Percentiles rank a stretch among this genome's conserved stretches.
phyloP scores from a whole-genome alignment of 2,113 vertebrate genomes.

The Ammodytes marinus region DNA sequence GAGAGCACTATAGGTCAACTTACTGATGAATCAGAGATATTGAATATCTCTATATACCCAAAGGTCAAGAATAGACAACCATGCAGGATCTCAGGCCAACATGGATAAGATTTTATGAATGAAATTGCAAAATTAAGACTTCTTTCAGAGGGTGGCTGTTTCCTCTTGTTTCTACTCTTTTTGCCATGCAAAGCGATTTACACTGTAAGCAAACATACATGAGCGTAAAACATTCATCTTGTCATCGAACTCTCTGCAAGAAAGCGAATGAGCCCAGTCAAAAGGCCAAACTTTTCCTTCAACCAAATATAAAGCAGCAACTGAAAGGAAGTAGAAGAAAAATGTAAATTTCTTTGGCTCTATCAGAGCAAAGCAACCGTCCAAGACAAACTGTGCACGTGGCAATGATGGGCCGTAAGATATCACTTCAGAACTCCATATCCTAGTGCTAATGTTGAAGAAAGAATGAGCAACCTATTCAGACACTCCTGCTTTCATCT shows the following conservation, averaged over 20 bases:
- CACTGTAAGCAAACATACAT: not conserved
- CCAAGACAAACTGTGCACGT: not conserved
- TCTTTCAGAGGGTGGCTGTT: too few species aligned
- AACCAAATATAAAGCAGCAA: not conserved
- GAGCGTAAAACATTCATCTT: not conserved
- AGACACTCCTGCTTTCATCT: conserved; percentile 40
- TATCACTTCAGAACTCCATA: not conserved
- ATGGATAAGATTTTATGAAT: not conserved
- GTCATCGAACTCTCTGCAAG: not conserved
- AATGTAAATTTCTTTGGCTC: not conserved
- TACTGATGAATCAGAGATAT: not conserved
- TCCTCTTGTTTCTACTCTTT: not conserved
- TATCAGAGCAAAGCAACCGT: not conserved
- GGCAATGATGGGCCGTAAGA: not conserved
- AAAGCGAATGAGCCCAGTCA: not conserved
- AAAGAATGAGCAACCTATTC: conserved; percentile 24
- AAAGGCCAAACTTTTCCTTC: not conserved
- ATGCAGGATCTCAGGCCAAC: not conserved
- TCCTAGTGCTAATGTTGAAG: conserved; percentile 41
- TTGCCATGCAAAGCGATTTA: not conserved
- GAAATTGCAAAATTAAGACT: not conserved
- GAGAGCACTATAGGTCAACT: not conserved
- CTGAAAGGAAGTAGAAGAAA: not conserved
- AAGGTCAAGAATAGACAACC: not conserved
- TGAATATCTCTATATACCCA: not conserved